phyloP scores from a whole-genome alignment of 2,113 vertebrate genomes.

The Daubentonia madagascariensis region DNA sequence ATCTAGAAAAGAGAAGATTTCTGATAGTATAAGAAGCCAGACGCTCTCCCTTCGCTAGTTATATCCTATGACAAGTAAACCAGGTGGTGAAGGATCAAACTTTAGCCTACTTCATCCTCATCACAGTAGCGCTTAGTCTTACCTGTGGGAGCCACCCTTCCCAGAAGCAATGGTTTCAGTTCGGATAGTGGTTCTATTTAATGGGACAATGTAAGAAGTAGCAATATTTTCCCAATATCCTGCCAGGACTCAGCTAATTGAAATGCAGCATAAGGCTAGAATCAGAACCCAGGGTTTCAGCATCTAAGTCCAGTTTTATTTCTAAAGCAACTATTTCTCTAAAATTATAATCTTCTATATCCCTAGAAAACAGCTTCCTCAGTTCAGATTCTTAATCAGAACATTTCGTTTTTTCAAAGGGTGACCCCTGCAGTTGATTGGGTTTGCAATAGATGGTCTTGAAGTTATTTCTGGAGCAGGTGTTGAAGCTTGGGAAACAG shows the following conservation, averaged over 20 bases:
- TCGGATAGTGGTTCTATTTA: not conserved
- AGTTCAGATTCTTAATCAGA: not conserved
- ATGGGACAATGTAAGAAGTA: not conserved
- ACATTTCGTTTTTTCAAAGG: not conserved
- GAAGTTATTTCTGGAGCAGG: constrained; percentile 60
- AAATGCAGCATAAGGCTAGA: not conserved
- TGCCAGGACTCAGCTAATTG: not conserved
- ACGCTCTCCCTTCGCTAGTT: not conserved
- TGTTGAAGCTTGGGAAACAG: constrained; percentile 91
- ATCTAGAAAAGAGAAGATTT: not conserved
- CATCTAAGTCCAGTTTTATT: not conserved
- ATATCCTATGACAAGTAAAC: not conserved
- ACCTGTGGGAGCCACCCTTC: not conserved
- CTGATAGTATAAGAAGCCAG: not conserved
- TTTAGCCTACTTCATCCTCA: rapidly evolving
- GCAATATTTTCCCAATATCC: not conserved
- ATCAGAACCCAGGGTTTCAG: not conserved
- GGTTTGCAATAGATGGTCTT: constrained; percentile 69
- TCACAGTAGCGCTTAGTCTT: no score
- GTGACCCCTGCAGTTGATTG: not conserved
- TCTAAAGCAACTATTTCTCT: not conserved
- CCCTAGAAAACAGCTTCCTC: not conserved
- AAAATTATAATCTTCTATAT: not conserved
- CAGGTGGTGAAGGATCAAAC: not conserved
- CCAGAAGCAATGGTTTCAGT: not conserved